Conservation (phyloP, 2,888 invertebrate species). For the Idaea aversata region DNA sequence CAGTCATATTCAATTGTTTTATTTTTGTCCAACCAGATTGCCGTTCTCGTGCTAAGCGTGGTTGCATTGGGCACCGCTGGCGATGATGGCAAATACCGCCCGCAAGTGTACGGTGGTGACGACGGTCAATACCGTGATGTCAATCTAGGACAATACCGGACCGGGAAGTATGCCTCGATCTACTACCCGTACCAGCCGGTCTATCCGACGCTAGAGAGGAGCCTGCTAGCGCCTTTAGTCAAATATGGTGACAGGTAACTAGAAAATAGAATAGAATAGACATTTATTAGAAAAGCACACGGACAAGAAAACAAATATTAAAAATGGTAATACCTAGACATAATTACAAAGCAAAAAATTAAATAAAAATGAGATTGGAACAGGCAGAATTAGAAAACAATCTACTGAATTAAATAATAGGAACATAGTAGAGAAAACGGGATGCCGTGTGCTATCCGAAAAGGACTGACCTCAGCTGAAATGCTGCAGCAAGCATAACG, state of each 20-base stretch:
- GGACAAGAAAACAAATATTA: too few relatives aligned
- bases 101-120: conserved; percentile 50
- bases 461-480: too few relatives aligned
- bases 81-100: conserved; percentile 72
- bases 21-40: conserved; percentile 32
- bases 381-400: too few relatives aligned
- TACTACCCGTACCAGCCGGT: conserved; percentile 49
- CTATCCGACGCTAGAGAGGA: conserved; percentile 46
- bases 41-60: conserved; percentile 38
- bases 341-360: too few relatives aligned
- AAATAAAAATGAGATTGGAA: too few relatives aligned
- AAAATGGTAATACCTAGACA: too few relatives aligned
- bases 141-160: conserved; percentile 37
- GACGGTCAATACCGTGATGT: conserved; percentile 53
- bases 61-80: conserved; percentile 47
- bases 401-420: too few relatives aligned
- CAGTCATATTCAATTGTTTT: neutral
- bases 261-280: too few relatives aligned
- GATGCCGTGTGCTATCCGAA: too few relatives aligned
- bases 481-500: too few relatives aligned
- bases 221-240: conserved; percentile 51
- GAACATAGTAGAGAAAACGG: too few relatives aligned
- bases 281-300: too few relatives aligned
- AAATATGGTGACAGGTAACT: conserved; percentile 46
- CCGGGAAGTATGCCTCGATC: conserved; percentile 50